phyloP scores from a whole-genome alignment of 2,113 vertebrate genomes.

The Cepphus grylle region DNA sequence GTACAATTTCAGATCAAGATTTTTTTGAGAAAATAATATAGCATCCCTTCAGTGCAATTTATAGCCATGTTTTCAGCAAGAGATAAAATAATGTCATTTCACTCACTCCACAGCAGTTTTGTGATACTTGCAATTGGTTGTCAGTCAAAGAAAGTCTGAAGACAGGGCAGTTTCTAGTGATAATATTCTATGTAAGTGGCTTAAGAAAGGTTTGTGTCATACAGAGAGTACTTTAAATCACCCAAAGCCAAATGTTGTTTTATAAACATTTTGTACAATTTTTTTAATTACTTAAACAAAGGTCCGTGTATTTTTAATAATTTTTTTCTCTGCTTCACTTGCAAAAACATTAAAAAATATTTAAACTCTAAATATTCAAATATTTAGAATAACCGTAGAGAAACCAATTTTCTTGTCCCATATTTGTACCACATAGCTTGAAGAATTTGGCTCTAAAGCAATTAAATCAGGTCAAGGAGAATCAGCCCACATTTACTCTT shows the following conservation, averaged over 20 bases:
- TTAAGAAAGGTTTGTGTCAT: neutral
- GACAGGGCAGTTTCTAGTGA: neutral
- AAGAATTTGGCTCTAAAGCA: neutral
- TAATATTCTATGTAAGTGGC: neutral
- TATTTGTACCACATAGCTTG: neutral
- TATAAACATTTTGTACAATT: neutral
- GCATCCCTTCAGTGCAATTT: neutral
- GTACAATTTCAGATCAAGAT: neutral
- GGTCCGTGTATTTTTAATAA: neutral
- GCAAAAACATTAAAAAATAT: neutral
- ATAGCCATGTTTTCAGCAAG: neutral
- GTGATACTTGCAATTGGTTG: slow-evolving; percentile 28
- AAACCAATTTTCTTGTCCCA: neutral
- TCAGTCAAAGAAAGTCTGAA: slow-evolving; percentile 19
- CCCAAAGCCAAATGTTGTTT: neutral
- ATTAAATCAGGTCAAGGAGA: neutral
- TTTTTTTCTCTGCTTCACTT: neutral
- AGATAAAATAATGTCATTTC: neutral
- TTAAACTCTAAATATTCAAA: neutral
- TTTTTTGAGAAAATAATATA: neutral
- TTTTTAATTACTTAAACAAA: neutral
- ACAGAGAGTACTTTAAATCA: neutral
- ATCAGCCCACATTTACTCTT: neutral
- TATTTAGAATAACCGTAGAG: neutral
- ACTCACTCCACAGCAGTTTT: neutral